These are phyloP conservation scores for Halcyon smyrnensis DNA, from an alignment of 2,797 vertebrate species.

Conservation along the genomic window DNA sequence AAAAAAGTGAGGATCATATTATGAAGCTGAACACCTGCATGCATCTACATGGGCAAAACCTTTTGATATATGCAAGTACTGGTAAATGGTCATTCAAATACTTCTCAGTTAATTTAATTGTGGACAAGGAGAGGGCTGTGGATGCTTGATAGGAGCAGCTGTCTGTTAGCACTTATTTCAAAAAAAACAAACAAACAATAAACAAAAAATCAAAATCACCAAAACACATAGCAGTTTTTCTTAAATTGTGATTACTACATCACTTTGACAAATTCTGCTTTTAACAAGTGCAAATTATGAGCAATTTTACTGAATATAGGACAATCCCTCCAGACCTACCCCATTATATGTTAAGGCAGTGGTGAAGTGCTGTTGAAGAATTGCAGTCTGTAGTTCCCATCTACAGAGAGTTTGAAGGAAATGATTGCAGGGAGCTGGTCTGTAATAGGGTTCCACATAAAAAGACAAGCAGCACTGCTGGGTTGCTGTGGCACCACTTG, in stretches of 20 bases:
- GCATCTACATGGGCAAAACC: not conserved
- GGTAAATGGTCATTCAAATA: not conserved
- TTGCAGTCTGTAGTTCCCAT: not conserved
- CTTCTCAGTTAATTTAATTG: not conserved
- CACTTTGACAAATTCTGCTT: not conserved
- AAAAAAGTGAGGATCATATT: not conserved
- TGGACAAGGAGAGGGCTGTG: not conserved
- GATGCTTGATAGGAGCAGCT: not conserved
- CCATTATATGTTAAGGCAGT: not conserved
- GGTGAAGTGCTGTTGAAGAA: not conserved
- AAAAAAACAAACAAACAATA: not conserved
- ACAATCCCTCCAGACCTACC: not conserved
- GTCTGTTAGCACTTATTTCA: not conserved
- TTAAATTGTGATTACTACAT: not conserved
- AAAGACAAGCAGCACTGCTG: not conserved
- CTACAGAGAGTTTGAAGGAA: not conserved
- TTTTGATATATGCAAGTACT: not conserved
- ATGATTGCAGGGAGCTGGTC: not conserved
- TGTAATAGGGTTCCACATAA: constrained; percentile 10
- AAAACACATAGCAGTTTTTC: not conserved
- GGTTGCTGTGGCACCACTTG: constrained; percentile 39
- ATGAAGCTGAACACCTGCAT: not conserved
- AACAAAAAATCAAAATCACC: not conserved
- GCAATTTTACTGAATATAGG: not conserved
- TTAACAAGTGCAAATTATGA: not conserved